phyloP scores from a whole-genome alignment of 2,113 vertebrate genomes.

The Balaeniceps rex region DNA sequence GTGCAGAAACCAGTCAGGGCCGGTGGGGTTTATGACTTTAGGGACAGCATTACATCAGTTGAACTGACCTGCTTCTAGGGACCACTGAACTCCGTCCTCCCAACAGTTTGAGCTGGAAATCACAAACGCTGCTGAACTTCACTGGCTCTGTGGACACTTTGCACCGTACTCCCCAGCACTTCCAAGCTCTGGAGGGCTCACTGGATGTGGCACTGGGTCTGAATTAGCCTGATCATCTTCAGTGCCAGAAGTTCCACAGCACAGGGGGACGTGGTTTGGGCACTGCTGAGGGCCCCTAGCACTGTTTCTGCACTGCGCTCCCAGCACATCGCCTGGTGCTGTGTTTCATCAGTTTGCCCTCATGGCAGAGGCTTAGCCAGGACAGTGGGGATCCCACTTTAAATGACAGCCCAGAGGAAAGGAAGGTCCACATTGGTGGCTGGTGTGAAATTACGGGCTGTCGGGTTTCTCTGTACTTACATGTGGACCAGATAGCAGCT shows the following conservation, averaged over 20 bases:
- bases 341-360: neutral
- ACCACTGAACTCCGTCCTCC: neutral
- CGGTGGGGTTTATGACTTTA: neutral
- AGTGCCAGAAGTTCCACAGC: neutral
- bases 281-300: neutral
- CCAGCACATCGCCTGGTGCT: neutral
- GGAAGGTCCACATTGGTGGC: neutral
- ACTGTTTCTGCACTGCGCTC: neutral
- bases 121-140: neutral
- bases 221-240: neutral
- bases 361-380: neutral
- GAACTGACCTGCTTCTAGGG: neutral
- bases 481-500: neutral
- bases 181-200: neutral
- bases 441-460: accelerated
- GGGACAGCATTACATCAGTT: neutral
- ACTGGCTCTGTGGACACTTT: neutral
- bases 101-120: neutral
- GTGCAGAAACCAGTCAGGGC: neutral
- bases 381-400: neutral
- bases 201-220: neutral
- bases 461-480: neutral
- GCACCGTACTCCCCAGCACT: neutral
- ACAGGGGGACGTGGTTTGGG: neutral
- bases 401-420: neutral